Evolutionary conservation across 2,797 vertebrate species (phyloP).

Genomic region (Artibeus jamaicensis): DNA sequence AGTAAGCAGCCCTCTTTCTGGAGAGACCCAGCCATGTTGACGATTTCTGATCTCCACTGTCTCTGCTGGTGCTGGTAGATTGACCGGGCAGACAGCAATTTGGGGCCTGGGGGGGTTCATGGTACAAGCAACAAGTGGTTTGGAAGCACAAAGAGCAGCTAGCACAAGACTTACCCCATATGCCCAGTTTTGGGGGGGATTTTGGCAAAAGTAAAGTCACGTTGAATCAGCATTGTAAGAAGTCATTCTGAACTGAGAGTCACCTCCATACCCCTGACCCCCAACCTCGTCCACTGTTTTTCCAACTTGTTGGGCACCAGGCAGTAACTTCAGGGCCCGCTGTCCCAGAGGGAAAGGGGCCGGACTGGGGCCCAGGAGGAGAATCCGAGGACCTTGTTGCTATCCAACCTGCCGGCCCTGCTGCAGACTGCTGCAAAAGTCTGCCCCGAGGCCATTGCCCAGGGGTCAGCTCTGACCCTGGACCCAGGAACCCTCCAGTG

Average conservation of each 20-base stretch:
- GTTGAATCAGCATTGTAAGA: background rate
- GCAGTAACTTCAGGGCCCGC: background rate
- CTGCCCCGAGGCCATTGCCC: background rate
- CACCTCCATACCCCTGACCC: background rate
- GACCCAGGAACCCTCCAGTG: background rate
- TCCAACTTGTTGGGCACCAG: background rate
- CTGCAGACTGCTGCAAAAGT: background rate
- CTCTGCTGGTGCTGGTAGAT: background rate
- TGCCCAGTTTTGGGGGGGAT: background rate
- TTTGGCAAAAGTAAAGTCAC: background rate
- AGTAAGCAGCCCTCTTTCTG: background rate
- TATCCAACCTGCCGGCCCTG: background rate
- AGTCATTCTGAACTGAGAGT: background rate
- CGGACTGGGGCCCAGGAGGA: background rate
- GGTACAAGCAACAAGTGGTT: background rate
- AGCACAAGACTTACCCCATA: background rate
- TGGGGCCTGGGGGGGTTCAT: background rate
- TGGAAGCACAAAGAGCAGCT: background rate
- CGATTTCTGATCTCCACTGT: background rate
- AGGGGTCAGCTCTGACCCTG: background rate
- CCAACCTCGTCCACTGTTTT: background rate
- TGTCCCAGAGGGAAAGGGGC: background rate
- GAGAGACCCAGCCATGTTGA: background rate
- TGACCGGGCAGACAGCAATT: fast-evolving
- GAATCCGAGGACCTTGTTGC: background rate